Base-by-base conservation (phyloP, 2,888 invertebrate species). In the Orthonevra nobilis region DNA sequence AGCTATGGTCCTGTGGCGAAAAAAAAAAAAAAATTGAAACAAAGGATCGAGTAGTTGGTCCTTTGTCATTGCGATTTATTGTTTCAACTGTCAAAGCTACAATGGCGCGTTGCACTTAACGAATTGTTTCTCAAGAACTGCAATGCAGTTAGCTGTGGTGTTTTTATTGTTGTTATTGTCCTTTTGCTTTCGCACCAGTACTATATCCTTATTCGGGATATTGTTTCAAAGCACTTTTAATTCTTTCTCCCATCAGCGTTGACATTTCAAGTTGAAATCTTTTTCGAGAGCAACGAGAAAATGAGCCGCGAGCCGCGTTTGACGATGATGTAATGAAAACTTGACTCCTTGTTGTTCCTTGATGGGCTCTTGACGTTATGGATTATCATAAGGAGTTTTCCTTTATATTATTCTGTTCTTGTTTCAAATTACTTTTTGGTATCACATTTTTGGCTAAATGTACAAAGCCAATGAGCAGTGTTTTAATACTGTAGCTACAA, bases 21-120 rank as follows among this genome's bases (percentile, higher is more conserved):
- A 79, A n/a, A n/a, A n/a, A n/a, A n/a, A n/a, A n/a, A n/a, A n/a
- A n/a, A n/a, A 36, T 73, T 66, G 79, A 79, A 79, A 73, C 68
- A 79, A 79, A 56, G 61, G 79, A 72, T 60, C 66, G 56, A 79
- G 66, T 68, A 73, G 60, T 73, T 58, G 38, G 58, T 70, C 60
- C 15, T 36, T 66, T 36, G 36, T 61, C 52, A 52, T 34, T 52
- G 10, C 58, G 44, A 48, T 66, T 60, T 40, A 77, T 79, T 79
- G 79, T 79, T 79, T 79, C 73, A 66, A 68, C 72, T 79, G 79
- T 73, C 79, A 42, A 40, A 19, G 61, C 44, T 50, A 73, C 66
- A 79, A 79, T 68, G 68, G 66, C 61, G 52, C n/a, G 68, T 17
- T 17, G 44, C 50, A 60, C 68, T 73, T 56, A 61, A 61, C 54